A percentile compares a stretch with the other conserved stretches of the same genome.
Conservation (phyloP, 2,888 invertebrate species). For the Fragum fragum region DNA sequence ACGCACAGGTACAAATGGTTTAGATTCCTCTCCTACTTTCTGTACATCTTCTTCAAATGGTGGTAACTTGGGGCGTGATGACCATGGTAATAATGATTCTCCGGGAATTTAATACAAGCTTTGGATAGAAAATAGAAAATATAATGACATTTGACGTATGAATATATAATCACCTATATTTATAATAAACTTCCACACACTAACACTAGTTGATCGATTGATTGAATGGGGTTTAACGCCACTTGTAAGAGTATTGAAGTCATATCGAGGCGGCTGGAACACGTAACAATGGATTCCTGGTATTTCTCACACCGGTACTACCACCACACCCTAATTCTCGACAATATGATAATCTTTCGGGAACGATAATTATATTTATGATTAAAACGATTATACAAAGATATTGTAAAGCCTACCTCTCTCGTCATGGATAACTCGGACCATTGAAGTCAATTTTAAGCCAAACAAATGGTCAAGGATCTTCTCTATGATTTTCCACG, state of each 20-base stretch:
- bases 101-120: neutral
- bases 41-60: neutral
- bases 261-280: no score
- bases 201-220: no score
- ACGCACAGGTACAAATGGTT: no score
- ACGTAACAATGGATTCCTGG: no score
- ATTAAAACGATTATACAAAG: neutral
- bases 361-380: neutral
- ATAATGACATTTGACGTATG: neutral
- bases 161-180: no score
- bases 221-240: no score
- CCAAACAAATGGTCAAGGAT: neutral
- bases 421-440: constrained; percentile 10
- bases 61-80: neutral
- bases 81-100: neutral
- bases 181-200: neutral
- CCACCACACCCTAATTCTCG: neutral
- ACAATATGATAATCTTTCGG: neutral
- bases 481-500: neutral
- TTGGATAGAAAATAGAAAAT: neutral
- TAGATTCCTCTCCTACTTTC: neutral
- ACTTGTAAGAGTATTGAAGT: no score
- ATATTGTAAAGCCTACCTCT: neutral
- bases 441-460: neutral
- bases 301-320: no score